Evolutionary conservation across 2,113 vertebrate genomes (phyloP).

Genomic region (Amphiprion ocellaris): DNA sequence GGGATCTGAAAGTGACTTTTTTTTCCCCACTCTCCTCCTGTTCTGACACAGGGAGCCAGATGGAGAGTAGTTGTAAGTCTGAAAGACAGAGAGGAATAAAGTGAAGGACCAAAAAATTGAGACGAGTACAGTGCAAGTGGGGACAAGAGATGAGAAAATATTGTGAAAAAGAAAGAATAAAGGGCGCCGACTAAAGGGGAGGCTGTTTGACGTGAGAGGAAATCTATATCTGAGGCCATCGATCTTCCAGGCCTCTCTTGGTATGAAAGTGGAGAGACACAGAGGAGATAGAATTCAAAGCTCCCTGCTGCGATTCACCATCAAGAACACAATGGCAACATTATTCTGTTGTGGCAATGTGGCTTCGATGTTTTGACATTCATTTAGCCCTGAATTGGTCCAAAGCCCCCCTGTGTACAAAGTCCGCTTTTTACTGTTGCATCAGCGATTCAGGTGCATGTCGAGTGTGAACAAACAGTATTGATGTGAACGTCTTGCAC

Average conservation of each 20-base stretch:
- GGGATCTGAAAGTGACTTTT: slow-evolving; percentile 52
- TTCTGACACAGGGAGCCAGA: slow-evolving; percentile 30
- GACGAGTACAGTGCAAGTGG: neutral
- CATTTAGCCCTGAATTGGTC: slow-evolving; percentile 39
- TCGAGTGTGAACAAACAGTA: slow-evolving; percentile 48
- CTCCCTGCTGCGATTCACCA: slow-evolving; percentile 12
- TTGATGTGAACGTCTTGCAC: slow-evolving; percentile 32
- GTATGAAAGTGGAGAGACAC: slow-evolving; percentile 25
- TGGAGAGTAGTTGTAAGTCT: slow-evolving; percentile 20
- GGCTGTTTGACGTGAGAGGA: slow-evolving; percentile 32
- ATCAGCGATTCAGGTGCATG: slow-evolving; percentile 15
- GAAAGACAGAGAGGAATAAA: slow-evolving; percentile 44
- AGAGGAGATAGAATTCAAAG: slow-evolving; percentile 37
- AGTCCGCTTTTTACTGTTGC: neutral
- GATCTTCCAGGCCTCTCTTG: slow-evolving; percentile 38
- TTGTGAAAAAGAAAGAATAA: slow-evolving; percentile 2
- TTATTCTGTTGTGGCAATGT: slow-evolving; percentile 25
- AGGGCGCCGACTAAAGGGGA: neutral
- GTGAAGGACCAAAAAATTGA: slow-evolving; percentile 16
- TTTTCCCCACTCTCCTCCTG: neutral
- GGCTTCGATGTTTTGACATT: slow-evolving; percentile 29
- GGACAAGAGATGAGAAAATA: slow-evolving; percentile 40
- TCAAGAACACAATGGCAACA: slow-evolving; percentile 35
- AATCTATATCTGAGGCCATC: slow-evolving; percentile 48
- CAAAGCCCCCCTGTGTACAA: slow-evolving; percentile 15